phyloP scores from a whole-genome alignment of 1,140 invertebrate genomes.

The Palaemon carinicauda region DNA sequence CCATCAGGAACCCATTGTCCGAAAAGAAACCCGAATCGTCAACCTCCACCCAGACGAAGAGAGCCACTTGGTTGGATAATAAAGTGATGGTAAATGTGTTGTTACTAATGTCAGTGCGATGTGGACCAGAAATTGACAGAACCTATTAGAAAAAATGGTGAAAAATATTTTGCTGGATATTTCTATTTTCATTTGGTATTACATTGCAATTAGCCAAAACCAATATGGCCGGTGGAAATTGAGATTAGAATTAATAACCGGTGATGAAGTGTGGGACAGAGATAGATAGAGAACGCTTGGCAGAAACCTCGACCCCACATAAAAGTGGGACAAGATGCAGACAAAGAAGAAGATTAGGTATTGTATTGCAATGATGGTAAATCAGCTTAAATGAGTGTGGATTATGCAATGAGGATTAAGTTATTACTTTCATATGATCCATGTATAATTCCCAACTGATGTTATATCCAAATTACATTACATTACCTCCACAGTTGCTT shows the following conservation, averaged over 20 bases:
- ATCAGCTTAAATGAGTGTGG: not conserved
- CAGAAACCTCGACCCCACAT: no score
- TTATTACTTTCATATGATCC: no score
- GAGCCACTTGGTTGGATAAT: slow-evolving; percentile 34
- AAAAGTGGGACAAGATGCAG: no score
- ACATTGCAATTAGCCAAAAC: no score
- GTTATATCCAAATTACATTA: not conserved
- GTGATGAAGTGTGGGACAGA: no score
- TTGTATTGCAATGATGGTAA: no score
- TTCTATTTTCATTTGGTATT: no score
- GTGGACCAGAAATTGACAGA: not conserved
- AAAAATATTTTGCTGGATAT: not conserved
- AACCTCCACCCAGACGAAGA: slow-evolving; percentile 58
- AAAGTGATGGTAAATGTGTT: slow-evolving; percentile 57
- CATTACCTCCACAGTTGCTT: slow-evolving; percentile 30
- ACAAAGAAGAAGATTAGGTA: not conserved
- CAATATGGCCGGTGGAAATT: no score
- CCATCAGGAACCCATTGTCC: slow-evolving; percentile 60
- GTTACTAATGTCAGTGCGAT: not conserved
- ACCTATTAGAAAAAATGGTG: not conserved
- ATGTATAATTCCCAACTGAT: no score
- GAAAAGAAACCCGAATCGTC: slow-evolving; percentile 49
- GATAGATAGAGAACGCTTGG: no score
- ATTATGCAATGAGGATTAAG: not conserved
- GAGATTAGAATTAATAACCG: no score